Percentiles rank a stretch among this genome's conserved stretches.
phyloP scores from a whole-genome alignment of 1,140 invertebrate genomes.

The Leptinotarsa texana region DNA sequence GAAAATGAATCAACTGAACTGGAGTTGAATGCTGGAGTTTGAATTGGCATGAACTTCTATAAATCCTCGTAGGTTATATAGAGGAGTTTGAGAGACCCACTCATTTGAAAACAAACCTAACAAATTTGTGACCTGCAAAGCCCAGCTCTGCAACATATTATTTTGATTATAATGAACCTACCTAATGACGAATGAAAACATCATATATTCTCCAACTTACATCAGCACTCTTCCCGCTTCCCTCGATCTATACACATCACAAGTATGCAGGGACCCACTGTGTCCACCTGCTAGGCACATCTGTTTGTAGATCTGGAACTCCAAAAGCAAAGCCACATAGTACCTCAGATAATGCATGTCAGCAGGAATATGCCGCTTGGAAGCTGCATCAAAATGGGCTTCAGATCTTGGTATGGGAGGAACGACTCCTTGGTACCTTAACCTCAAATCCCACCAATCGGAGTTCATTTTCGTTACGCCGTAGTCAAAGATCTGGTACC shows the following conservation, averaged over 20 bases:
- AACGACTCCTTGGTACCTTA: slow-evolving; percentile 72
- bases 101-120: no score
- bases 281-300: slow-evolving; percentile 76
- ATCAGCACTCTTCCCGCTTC: slow-evolving; percentile 72
- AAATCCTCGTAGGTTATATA: no score
- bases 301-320: slow-evolving; percentile 86
- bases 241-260: slow-evolving; percentile 78
- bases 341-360: slow-evolving; percentile 79
- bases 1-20: no score
- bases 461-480: slow-evolving; percentile 75
- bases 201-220: slow-evolving; percentile 54
- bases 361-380: slow-evolving; percentile 81
- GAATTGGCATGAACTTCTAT: no score
- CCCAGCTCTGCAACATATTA: no score
- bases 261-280: slow-evolving; percentile 75
- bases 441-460: slow-evolving; percentile 78
- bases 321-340: slow-evolving; percentile 80
- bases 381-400: slow-evolving; percentile 77
- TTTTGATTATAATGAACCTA: no score
- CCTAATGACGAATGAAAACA: no score
- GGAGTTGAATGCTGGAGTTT: no score
- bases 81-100: no score
- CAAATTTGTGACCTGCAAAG: no score
- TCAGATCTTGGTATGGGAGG: slow-evolving; percentile 72
- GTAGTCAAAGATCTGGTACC: slow-evolving; percentile 77